phyloP scores from a whole-genome alignment of 2,113 vertebrate genomes.

The Psittacara wagleri region DNA sequence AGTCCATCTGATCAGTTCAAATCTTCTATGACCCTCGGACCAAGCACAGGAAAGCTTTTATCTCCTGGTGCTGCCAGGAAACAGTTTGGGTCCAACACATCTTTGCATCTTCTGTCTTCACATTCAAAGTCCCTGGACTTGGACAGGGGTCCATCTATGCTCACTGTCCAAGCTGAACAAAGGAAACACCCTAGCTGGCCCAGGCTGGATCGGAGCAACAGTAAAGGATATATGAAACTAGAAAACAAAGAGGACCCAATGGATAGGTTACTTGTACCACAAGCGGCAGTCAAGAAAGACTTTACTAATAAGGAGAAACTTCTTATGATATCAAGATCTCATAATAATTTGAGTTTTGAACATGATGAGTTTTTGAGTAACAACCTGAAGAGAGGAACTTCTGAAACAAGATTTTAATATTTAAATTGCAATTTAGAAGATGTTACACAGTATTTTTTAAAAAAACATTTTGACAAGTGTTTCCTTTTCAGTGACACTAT shows the following conservation, averaged over 20 bases:
- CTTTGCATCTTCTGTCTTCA: slow-evolving; percentile 89
- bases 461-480: slow-evolving; percentile 53
- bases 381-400: slow-evolving; percentile 90
- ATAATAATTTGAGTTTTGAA: slow-evolving; percentile 98
- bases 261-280: slow-evolving; percentile 82
- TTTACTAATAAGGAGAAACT: slow-evolving; percentile 97
- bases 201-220: slow-evolving; percentile 92
- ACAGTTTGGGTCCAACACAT: slow-evolving; percentile 94
- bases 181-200: slow-evolving; percentile 98
- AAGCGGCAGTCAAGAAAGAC: slow-evolving; percentile 78
- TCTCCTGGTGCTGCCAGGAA: slow-evolving; percentile 89
- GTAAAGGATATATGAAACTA: slow-evolving; percentile 91
- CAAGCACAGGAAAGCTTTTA: slow-evolving; percentile 85
- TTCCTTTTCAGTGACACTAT: slow-evolving; percentile 59
- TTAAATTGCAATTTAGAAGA: slow-evolving; percentile 39
- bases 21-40: slow-evolving; percentile 76
- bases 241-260: slow-evolving; percentile 95
- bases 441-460: slow-evolving; percentile 57
- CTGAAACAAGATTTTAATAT: slow-evolving; percentile 93
- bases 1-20: slow-evolving; percentile 75
- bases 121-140: slow-evolving; percentile 97
- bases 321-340: slow-evolving; percentile 97
- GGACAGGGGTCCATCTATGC: slow-evolving; percentile 82
- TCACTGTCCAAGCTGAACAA: slow-evolving; percentile 91
- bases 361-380: slow-evolving; percentile 93